Percentiles rank a stretch among this genome's conserved stretches.
Evolutionary conservation across 1,140 invertebrate genomes (phyloP).

Genomic region (Zaprionus capensis): DNA sequence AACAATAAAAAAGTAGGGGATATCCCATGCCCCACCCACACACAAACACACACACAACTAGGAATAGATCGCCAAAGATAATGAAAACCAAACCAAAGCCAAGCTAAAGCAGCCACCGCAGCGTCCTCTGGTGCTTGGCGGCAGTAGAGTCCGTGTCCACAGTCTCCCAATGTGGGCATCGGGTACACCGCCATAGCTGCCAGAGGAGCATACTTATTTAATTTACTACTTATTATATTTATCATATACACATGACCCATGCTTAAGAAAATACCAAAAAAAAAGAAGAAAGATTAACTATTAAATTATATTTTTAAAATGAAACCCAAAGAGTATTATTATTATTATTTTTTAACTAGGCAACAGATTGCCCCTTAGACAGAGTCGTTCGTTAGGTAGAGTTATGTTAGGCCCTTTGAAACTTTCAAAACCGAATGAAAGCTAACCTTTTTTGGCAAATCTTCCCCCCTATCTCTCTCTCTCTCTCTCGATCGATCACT

Average conservation of each 20-base stretch:
- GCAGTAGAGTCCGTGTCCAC: conserved; percentile 6
- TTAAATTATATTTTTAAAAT: conserved; percentile 70
- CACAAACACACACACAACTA: conserved; percentile 42
- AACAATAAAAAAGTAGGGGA: conserved; percentile 9
- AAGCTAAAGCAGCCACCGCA: conserved; percentile 68
- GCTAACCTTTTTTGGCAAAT: conserved; percentile 84
- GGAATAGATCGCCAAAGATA: conserved; percentile 64
- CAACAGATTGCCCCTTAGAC: background rate
- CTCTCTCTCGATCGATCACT: conserved; percentile 49
- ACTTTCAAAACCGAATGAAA: conserved; percentile 66
- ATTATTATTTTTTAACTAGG: conserved; percentile 6
- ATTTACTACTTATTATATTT: conserved; percentile 25
- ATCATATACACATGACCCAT: conserved; percentile 62
- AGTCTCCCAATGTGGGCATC: conserved; percentile 42
- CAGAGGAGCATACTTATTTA: conserved; percentile 18
- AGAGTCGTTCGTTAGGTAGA: conserved; percentile 43
- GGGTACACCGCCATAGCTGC: conserved; percentile 18
- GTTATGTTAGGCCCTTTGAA: conserved; percentile 55
- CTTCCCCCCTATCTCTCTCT: conserved; percentile 76
- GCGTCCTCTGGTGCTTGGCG: conserved; percentile 27
- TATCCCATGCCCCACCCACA: background rate
- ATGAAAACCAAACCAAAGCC: conserved; percentile 41
- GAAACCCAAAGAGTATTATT: conserved; percentile 41
- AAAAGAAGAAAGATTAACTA: conserved; percentile 64
- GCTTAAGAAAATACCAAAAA: conserved; percentile 57